phyloP scores from a whole-genome alignment of 64 coral and sea anemone species.

The Porites lutea region DNA sequence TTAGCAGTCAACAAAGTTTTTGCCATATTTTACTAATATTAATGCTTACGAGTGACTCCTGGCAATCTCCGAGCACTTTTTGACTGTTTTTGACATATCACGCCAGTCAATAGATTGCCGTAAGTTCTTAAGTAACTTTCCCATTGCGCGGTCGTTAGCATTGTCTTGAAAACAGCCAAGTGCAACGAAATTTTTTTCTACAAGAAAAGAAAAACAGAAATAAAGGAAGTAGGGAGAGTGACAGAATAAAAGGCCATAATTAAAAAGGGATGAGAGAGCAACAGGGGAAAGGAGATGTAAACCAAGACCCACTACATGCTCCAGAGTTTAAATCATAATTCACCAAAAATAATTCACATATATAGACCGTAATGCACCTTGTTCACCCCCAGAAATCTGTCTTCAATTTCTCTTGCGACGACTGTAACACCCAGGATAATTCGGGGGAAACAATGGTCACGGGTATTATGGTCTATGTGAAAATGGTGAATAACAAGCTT shows the following conservation, averaged over 20 bases:
- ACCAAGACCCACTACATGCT: too few relatives aligned
- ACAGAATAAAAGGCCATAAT: background rate
- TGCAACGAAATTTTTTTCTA: background rate
- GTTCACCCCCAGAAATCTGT: too few relatives aligned
- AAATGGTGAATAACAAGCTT: too few relatives aligned
- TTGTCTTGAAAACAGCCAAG: slow-evolving; percentile 59
- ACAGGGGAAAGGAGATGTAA: background rate
- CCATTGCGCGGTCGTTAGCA: background rate
- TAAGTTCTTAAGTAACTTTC: background rate
- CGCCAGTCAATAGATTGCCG: slow-evolving; percentile 34
- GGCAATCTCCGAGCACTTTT: slow-evolving; percentile 41
- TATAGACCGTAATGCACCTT: too few relatives aligned
- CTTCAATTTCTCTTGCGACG: too few relatives aligned
- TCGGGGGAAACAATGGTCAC: too few relatives aligned
- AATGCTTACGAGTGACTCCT: background rate
- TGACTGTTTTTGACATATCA: slow-evolving; percentile 36
- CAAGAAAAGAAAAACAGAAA: background rate
- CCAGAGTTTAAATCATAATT: background rate
- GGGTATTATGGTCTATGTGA: too few relatives aligned
- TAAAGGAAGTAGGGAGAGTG: background rate
- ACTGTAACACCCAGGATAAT: too few relatives aligned
- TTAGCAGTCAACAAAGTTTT: too few relatives aligned
- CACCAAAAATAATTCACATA: background rate
- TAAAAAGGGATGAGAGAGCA: background rate
- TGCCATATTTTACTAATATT: background rate